These are phyloP conservation scores for Dromiciops gliroides DNA, from an alignment of 2,113 vertebrate genomes.

Conservation along the genomic window DNA sequence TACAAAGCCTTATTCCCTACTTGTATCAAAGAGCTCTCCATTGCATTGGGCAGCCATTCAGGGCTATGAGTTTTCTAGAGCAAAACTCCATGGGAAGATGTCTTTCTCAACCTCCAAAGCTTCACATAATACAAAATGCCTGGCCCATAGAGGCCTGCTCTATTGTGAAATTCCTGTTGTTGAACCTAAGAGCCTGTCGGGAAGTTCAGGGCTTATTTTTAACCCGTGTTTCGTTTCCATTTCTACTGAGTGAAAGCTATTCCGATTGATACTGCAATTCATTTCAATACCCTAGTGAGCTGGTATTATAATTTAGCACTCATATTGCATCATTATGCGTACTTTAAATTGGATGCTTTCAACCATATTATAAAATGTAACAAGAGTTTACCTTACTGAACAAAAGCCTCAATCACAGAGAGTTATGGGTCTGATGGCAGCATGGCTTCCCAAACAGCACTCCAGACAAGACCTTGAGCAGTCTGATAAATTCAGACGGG, in stretches of 20 bases:
- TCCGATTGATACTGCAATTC: background rate
- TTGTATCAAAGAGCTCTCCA: background rate
- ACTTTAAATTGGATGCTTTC: background rate
- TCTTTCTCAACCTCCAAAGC: background rate
- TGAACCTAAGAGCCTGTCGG: background rate
- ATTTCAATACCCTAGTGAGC: background rate
- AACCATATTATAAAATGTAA: background rate
- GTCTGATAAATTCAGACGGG: background rate
- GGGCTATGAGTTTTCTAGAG: background rate
- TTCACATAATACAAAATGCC: background rate
- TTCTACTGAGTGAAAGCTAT: background rate
- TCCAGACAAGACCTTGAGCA: background rate
- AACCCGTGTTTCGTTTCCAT: background rate
- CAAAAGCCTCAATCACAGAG: background rate
- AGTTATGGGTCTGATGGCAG: background rate
- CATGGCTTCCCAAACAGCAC: background rate
- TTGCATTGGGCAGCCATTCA: background rate
- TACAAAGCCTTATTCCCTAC: background rate
- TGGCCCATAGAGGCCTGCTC: background rate
- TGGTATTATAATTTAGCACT: background rate
- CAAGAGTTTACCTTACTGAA: background rate
- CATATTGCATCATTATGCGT: background rate
- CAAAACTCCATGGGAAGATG: background rate
- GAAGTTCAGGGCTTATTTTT: background rate
- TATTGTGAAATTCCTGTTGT: background rate